Evolutionary conservation across 1,140 invertebrate species (phyloP).

Genomic region (Ceratosolen solmsi): DNA sequence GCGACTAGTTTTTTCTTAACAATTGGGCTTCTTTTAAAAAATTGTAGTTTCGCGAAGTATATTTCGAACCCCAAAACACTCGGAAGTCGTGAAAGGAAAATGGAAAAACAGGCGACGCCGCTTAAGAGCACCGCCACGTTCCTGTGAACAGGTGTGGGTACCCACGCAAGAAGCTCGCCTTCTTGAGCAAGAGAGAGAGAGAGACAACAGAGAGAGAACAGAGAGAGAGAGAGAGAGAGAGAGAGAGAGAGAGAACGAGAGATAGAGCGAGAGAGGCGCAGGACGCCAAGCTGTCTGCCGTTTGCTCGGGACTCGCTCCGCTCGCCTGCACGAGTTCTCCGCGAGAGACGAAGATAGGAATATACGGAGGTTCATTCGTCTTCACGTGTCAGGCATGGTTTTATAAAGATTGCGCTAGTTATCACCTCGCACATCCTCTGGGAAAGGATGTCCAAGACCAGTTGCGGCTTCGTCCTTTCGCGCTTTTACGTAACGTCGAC

Average conservation of each 20-base stretch:
- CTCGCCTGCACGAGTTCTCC: not conserved
- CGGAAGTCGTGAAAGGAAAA: not conserved
- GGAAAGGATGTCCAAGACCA: no score
- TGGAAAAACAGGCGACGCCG: not conserved
- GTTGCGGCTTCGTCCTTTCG: not conserved
- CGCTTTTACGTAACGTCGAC: no score
- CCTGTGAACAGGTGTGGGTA: not conserved
- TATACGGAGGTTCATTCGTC: not conserved
- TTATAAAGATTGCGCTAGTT: no score
- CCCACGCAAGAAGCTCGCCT: no score
- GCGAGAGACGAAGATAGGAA: not conserved
- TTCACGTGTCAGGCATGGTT: not conserved
- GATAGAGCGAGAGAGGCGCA: constrained; percentile 49
- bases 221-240: no score
- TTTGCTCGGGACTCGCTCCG: constrained; percentile 51
- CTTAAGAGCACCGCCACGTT: not conserved
- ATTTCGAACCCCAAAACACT: no score
- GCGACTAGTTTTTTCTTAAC: no score
- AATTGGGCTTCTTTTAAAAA: no score
- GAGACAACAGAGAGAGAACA: no score
- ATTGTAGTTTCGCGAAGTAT: no score
- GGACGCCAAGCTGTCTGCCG: constrained; percentile 75
- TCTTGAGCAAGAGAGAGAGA: no score
- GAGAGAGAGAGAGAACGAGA: constrained; percentile 36
- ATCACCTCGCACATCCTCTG: no score